phyloP scores from a whole-genome alignment of 2,888 invertebrate species.

The Catonia carolina region DNA sequence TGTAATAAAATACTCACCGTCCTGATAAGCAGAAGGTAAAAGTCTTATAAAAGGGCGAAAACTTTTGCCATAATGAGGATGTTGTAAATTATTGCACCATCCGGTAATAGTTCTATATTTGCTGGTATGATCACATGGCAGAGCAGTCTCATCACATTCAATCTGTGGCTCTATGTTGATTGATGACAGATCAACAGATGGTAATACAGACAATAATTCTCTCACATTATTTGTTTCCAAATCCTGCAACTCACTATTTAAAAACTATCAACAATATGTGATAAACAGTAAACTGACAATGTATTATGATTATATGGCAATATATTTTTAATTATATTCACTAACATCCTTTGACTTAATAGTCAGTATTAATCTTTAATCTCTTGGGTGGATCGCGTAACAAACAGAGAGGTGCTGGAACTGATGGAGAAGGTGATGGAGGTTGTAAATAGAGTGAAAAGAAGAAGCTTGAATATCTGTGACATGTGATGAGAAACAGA shows the following conservation, averaged over 20 bases:
- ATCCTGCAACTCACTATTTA: constrained; percentile 39
- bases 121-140: constrained; percentile 47
- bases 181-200: constrained; percentile 42
- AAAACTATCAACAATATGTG: too few relatives aligned
- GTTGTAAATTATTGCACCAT: constrained; percentile 47
- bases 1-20: constrained; percentile 40
- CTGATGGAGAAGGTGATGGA: too few relatives aligned
- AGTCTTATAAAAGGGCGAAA: constrained; percentile 43
- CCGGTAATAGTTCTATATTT: constrained; percentile 44
- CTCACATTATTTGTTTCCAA: constrained; percentile 39
- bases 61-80: constrained; percentile 44
- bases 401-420: too few relatives aligned
- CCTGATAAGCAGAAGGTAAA: constrained; percentile 43
- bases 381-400: too few relatives aligned
- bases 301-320: not conserved
- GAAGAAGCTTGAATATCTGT: too few relatives aligned
- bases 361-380: too few relatives aligned
- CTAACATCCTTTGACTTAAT: not conserved
- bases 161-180: constrained; percentile 30
- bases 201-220: constrained; percentile 43
- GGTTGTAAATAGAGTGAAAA: too few relatives aligned
- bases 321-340: not conserved
- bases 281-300: not conserved
- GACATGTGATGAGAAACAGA: too few relatives aligned
- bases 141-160: constrained; percentile 42